Conservation (phyloP, 2,797 vertebrate genomes). For the Rhodeus uyekii region DNA sequence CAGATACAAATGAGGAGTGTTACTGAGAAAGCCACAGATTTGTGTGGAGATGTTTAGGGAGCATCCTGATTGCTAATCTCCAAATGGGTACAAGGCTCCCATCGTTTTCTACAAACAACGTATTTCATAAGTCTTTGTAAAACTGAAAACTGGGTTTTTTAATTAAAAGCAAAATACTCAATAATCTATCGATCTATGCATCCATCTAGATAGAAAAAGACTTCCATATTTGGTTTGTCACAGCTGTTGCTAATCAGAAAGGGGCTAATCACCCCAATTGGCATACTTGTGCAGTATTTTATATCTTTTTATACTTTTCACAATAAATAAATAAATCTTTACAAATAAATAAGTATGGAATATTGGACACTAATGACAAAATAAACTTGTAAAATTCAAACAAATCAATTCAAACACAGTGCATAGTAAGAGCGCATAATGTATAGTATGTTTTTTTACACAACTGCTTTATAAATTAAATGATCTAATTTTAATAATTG, state of each 20-base stretch:
- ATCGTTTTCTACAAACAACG: background rate
- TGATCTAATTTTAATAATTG: no score
- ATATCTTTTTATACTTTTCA: background rate
- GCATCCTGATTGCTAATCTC: background rate
- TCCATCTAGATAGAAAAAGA: no score
- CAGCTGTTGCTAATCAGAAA: background rate
- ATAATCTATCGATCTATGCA: no score
- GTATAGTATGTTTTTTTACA: background rate
- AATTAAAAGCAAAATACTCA: background rate
- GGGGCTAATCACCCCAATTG: background rate
- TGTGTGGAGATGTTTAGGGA: background rate
- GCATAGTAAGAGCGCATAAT: no score
- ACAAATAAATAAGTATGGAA: background rate
- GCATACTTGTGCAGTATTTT: background rate
- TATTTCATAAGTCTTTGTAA: background rate
- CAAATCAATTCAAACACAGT: no score
- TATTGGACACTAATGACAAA: background rate
- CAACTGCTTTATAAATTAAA: no score
- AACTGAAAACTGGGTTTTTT: background rate
- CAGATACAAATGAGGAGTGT: constrained; percentile 42
- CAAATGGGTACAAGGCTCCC: background rate
- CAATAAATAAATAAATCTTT: background rate
- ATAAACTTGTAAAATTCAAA: background rate
- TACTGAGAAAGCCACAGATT: constrained; percentile 8
- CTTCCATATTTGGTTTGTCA: background rate